phyloP scores from a whole-genome alignment of 30 jellyfish, hydroid and myxozoan species.

The Chironex yamaguchii region DNA sequence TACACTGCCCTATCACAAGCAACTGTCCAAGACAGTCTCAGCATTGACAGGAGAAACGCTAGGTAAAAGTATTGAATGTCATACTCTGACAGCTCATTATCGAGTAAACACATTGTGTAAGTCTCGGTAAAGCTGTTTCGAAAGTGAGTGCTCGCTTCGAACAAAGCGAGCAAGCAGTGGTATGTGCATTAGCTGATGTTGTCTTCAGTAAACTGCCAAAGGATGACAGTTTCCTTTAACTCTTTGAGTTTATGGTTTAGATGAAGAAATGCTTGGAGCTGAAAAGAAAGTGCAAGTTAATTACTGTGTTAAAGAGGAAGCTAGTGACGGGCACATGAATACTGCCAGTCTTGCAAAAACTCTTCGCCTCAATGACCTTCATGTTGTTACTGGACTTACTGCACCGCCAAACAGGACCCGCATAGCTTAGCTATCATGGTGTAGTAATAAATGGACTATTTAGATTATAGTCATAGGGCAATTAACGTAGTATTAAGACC shows the following conservation, averaged over 20 bases:
- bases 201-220: slow-evolving; percentile 48
- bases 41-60: no score
- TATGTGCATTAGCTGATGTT: slow-evolving; percentile 65
- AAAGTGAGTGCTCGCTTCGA: not conserved
- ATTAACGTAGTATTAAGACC: no score
- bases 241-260: slow-evolving; percentile 19
- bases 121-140: no score
- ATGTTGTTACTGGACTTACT: no score
- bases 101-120: no score
- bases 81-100: no score
- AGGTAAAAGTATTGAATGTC: no score
- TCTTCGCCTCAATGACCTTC: slow-evolving; percentile 21
- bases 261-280: slow-evolving; percentile 43
- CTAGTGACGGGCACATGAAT: slow-evolving; percentile 6
- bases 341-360: slow-evolving; percentile 22
- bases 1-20: slow-evolving; percentile 45
- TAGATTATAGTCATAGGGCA: no score
- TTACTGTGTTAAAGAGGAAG: not conserved
- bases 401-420: no score
- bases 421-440: no score
- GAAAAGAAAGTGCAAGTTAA: slow-evolving; percentile 36
- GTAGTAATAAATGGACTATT: no score
- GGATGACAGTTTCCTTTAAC: slow-evolving; percentile 28
- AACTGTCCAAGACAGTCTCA: no score
- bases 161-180: slow-evolving; percentile 38